Conservation (phyloP, 2,888 invertebrate genomes). For the Tortricodes alternella region DNA sequence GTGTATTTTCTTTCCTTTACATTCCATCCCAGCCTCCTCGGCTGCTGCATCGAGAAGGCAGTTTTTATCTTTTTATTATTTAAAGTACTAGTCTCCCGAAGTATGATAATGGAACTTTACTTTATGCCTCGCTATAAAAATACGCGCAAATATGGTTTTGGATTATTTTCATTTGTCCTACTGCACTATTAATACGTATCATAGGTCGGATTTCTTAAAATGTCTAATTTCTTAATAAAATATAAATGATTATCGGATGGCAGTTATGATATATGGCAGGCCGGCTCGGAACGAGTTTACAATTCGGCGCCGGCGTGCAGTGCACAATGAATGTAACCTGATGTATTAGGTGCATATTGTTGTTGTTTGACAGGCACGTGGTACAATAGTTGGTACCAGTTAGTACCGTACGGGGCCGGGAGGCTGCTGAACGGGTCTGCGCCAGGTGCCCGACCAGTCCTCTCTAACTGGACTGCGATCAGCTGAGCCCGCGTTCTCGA, state of each 20-base stretch:
- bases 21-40: constrained; percentile 54
- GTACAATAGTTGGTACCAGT: constrained; percentile 72
- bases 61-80: constrained; percentile 25
- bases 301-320: constrained; percentile 2
- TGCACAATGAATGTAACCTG: constrained; percentile 20
- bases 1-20: constrained; percentile 51
- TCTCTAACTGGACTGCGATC: constrained; percentile 79
- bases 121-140: constrained; percentile 5
- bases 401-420: constrained; percentile 77
- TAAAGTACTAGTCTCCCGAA: constrained; percentile 4
- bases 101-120: constrained; percentile 8
- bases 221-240: no score
- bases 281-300: constrained; percentile 9
- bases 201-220: no score
- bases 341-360: constrained; percentile 37
- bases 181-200: background rate
- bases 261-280: no score
- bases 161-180: background rate
- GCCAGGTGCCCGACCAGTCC: constrained; percentile 79
- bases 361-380: constrained; percentile 75
- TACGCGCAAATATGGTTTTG: background rate
- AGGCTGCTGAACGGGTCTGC: constrained; percentile 77
- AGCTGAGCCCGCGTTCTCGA: constrained; percentile 58
- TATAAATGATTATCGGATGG: no score
- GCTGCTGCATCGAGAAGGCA: constrained; percentile 22